Evolutionary conservation across 2,888 invertebrate genomes (phyloP).

Genomic region (Myopa testacea): DNA sequence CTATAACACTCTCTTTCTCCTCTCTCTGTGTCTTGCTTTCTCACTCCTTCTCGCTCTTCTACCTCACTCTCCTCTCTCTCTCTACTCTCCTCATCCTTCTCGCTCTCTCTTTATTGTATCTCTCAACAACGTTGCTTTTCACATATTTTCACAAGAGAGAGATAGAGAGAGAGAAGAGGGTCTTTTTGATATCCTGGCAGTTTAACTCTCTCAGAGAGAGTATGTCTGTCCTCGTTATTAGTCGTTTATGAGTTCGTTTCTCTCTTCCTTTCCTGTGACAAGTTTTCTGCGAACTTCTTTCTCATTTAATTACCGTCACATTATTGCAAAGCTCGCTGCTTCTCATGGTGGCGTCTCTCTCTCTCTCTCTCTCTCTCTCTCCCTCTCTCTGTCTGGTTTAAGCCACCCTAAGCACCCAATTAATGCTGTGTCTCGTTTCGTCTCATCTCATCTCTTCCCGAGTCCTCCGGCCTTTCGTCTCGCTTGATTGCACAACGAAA

Average conservation of each 20-base stretch:
- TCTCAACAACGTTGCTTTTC: not conserved
- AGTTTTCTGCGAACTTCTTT: not conserved
- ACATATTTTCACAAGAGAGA: not conserved
- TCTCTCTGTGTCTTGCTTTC: not conserved
- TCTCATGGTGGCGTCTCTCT: not conserved
- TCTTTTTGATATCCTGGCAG: too few species aligned
- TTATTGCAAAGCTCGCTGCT: conserved; percentile 36
- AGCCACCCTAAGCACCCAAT: too few species aligned
- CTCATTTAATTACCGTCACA: conserved; percentile 32
- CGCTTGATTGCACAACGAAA: conserved; percentile 59
- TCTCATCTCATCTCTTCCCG: not conserved
- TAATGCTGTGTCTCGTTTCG: conserved; percentile 6
- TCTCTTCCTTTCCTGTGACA: conserved; percentile 13
- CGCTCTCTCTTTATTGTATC: not conserved
- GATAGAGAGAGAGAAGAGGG: too few species aligned
- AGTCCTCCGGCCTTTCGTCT: conserved; percentile 48
- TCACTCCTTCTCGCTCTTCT: not conserved
- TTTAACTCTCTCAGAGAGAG: too few species aligned
- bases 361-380: too few species aligned
- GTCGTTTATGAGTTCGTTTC: too few species aligned
- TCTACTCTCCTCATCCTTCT: not conserved
- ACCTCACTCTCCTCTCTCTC: too few species aligned
- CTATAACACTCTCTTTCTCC: not conserved
- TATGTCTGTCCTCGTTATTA: too few species aligned
- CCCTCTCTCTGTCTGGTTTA: too few species aligned